Evolutionary conservation across 1,140 invertebrate species (phyloP), one percentile per base, ranked within the genome.

Genomic region (Dendroctonus ponderosae): DNA sequence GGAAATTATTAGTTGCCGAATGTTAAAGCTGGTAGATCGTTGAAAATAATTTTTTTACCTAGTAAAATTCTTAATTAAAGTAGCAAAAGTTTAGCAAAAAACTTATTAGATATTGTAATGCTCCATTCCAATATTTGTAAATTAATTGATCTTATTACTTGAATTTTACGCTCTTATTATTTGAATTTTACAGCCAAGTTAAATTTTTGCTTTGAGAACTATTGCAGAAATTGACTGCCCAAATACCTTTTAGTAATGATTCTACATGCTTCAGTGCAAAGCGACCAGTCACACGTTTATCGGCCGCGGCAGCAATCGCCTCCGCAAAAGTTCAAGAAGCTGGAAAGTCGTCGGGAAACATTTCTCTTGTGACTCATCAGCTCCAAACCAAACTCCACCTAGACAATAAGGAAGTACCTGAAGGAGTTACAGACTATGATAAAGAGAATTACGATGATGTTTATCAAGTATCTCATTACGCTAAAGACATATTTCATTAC

Each of bases 401-500:
- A 54, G 66, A 74, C 60, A 66, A 70, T 66, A 71, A 76, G 57
- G 70, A 76, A 44, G 76, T 88, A 7, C 89, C 89, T 0, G 72
- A 80, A 6, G 87, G 86, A 54, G 87, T 95, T 6, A 76, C 82
- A 6, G 93, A 98, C 79, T 95, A 94, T 80, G 97, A 99, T 80
- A 84, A 82, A 69, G 91, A 93, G 75, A 93, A 91, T 76, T 86
- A 86, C 81, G 82, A 86, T 69, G 94, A 98, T 80, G 86, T 88
- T 6, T 89, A 87, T 74, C 89, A 93, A 79, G 90, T 95, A 0
- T 89, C 93, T 0, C 81, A 89, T 51, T 99, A 98, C 83, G 96
- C 94, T 12, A 86, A 88, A 83, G 93, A 98, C 68, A 98, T 98
- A 71, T 99, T 99, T 78, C 85, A 90, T 53, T 98, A 99, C 77